Conservation (phyloP, 2,888 invertebrate genomes). For the Hipparchia sbordonii region DNA sequence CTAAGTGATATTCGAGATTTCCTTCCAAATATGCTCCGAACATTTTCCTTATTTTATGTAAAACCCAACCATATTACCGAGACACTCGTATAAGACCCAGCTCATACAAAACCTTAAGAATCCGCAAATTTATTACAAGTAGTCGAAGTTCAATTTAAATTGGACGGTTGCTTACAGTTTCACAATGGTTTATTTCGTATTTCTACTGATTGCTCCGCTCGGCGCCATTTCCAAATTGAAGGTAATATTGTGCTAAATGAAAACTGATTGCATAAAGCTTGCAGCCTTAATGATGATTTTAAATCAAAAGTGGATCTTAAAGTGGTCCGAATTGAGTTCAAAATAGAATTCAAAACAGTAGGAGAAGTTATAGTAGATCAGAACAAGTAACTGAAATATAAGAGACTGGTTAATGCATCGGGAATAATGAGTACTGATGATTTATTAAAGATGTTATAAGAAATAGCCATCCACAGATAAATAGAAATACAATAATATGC, state of each 20-base stretch:
- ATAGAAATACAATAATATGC: background rate
- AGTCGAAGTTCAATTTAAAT: conserved; percentile 44
- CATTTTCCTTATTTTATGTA: conserved; percentile 60
- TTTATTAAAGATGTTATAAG: conserved; percentile 37
- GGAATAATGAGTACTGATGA: conserved; percentile 45
- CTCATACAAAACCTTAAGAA: conserved; percentile 16
- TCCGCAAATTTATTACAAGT: conserved; percentile 29
- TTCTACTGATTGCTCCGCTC: conserved; percentile 58
- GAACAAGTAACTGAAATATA: conserved; percentile 38
- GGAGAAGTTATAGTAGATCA: conserved; percentile 32
- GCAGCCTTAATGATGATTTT: conserved; percentile 35
- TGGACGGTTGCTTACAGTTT: conserved; percentile 48
- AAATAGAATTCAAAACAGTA: conserved; percentile 27
- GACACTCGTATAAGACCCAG: conserved; percentile 40
- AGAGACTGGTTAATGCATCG: conserved; percentile 42
- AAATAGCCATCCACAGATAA: background rate
- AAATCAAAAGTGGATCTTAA: conserved; percentile 34
- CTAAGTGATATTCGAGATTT: conserved; percentile 79
- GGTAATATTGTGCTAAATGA: conserved; percentile 55
- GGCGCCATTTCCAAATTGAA: conserved; percentile 57
- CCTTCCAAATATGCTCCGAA: conserved; percentile 63
- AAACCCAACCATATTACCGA: conserved; percentile 47
- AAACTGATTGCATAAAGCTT: conserved; percentile 51
- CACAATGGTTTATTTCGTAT: conserved; percentile 61
- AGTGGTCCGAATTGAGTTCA: conserved; percentile 25